Percentiles rank a stretch among this genome's conserved stretches.
phyloP scores from a whole-genome alignment of 2,888 invertebrate species.

The Adelphocoris suturalis region DNA sequence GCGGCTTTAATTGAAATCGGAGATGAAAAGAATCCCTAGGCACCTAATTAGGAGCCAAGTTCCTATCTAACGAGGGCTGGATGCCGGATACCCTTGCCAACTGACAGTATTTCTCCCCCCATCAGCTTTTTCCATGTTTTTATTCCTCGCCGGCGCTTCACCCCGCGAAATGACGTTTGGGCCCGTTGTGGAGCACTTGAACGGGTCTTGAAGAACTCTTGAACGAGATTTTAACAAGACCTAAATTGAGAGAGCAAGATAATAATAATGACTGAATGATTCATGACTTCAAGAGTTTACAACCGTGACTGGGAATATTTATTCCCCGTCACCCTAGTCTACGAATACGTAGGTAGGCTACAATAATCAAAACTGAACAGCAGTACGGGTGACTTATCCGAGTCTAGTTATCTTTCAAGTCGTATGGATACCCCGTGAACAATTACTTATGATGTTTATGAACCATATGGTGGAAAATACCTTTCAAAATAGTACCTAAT shows the following conservation, averaged over 20 bases:
- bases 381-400: too few species aligned
- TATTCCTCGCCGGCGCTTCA: slow-evolving; percentile 9
- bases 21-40: slow-evolving; percentile 63
- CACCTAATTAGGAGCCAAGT: slow-evolving; percentile 55
- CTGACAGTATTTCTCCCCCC: neutral
- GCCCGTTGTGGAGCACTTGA: slow-evolving; percentile 1
- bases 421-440: too few species aligned
- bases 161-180: neutral
- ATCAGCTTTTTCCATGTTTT: neutral
- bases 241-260: neutral
- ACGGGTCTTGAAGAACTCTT: neutral
- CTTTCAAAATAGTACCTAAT: too few species aligned
- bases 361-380: too few species aligned
- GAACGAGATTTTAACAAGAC: slow-evolving; percentile 8
- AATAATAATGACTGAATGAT: neutral
- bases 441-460: too few species aligned
- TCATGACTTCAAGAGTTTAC: neutral
- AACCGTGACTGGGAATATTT: slow-evolving; percentile 3
- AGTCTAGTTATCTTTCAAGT: too few species aligned
- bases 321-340: neutral
- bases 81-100: slow-evolving; percentile 1
- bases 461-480: too few species aligned
- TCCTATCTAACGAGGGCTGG: slow-evolving; percentile 46
- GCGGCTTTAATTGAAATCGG: slow-evolving; percentile 62
- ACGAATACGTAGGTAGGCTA: too few species aligned